These are phyloP conservation scores for Meloidogyne exigua DNA, from an alignment of 1,140 invertebrate genomes.

Conservation along the genomic window DNA sequence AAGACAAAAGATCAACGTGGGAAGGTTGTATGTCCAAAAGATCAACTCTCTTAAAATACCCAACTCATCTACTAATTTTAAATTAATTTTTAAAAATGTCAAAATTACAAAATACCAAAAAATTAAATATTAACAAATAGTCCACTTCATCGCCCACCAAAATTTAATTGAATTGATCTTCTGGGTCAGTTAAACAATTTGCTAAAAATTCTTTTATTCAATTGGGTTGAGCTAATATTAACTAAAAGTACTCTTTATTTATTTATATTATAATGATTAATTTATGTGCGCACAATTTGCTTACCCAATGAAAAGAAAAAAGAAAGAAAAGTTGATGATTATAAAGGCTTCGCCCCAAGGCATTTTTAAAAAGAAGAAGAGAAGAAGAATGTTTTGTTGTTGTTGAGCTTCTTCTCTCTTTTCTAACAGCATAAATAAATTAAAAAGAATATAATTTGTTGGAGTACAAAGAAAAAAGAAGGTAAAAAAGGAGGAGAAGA, in stretches of 20 bases:
- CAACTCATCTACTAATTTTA: no score
- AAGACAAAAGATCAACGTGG: no score
- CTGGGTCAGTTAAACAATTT: not conserved
- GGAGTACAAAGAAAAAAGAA: not conserved
- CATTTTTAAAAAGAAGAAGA: not conserved
- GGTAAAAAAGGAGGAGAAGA: not conserved
- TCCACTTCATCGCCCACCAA: not conserved
- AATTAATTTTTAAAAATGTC: no score
- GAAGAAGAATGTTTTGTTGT: not conserved
- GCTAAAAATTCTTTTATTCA: not conserved
- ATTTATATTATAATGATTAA: not conserved
- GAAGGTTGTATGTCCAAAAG: no score
- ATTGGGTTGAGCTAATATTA: conserved; percentile 1
- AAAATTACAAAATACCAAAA: no score
- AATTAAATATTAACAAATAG: no score
- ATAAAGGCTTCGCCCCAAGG: not conserved
- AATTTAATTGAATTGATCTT: not conserved
- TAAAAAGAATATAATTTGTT: no score
- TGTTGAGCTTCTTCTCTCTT: not conserved
- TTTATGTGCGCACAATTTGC: conserved; percentile 4
- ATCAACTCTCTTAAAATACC: no score
- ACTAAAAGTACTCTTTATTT: not conserved
- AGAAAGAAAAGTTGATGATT: not conserved
- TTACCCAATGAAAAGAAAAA: not conserved
- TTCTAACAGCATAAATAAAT: no score